Conservation (phyloP, 2,797 vertebrate species). For the Dipus sagitta region DNA sequence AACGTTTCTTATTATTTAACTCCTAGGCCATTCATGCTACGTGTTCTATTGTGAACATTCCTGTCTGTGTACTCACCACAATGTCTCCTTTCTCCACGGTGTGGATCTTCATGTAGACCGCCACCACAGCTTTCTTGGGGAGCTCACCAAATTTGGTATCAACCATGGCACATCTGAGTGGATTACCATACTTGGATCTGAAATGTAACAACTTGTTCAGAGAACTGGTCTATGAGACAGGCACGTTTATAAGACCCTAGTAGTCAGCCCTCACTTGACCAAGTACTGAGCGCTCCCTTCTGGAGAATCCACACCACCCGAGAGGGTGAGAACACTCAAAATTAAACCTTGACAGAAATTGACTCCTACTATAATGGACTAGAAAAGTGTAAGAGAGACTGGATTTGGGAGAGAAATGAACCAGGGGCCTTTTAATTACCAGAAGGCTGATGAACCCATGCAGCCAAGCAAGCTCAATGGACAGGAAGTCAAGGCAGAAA, state of each 20-base stretch:
- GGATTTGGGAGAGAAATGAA: not conserved
- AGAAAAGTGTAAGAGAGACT: not conserved
- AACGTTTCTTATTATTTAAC: not conserved
- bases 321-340: constrained; percentile 48
- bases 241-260: not conserved
- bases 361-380: not conserved
- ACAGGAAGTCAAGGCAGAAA: not conserved
- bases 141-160: constrained; percentile 71
- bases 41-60: not conserved
- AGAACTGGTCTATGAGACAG: not conserved
- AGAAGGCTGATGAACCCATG: not conserved
- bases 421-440: not conserved
- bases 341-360: not conserved
- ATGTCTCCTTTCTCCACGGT: constrained; percentile 74
- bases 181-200: constrained; percentile 55
- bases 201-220: constrained; percentile 63
- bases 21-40: not conserved
- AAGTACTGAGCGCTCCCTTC: not conserved
- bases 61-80: constrained; percentile 74
- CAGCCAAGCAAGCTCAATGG: not conserved
- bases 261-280: not conserved
- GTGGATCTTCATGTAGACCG: constrained; percentile 81
- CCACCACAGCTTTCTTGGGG: constrained; percentile 72
- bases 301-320: not conserved
- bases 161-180: constrained; percentile 48